A percentile compares a stretch with the other conserved stretches of the same genome.
Conservation (phyloP, 2,888 invertebrate genomes). For the Cabera pusaria region DNA sequence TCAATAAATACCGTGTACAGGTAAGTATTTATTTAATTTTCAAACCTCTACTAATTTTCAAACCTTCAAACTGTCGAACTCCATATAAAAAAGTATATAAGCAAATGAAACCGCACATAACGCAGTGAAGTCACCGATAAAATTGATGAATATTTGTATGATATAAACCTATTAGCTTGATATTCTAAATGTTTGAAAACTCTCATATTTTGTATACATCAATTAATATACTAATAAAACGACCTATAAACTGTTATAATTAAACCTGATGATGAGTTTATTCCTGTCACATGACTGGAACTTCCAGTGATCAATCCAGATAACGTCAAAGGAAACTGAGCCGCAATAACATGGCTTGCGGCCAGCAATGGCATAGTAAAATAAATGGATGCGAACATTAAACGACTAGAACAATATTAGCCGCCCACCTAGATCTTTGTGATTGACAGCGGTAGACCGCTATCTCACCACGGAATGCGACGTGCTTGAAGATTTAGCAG, state of each 20-base stretch:
- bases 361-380: conserved; percentile 12
- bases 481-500: conserved; percentile 1
- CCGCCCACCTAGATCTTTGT: conserved; percentile 9
- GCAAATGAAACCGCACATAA: no score
- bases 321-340: conserved; percentile 4
- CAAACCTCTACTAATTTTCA: no score
- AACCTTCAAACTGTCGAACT: no score
- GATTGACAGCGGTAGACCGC: conserved; percentile 11
- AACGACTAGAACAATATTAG: conserved; percentile 6
- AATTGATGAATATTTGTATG: no score
- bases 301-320: conserved; percentile 5
- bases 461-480: conserved; percentile 5
- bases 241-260: no score
- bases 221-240: no score
- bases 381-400: conserved; percentile 7
- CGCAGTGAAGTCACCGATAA: conserved; percentile 1
- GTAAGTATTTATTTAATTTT: no score
- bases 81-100: no score
- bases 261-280: conserved; percentile 1
- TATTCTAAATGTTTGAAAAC: no score
- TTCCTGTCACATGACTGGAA: background rate
- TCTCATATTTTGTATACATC: no score
- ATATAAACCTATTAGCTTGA: no score
- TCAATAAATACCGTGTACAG: no score
- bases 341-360: conserved; percentile 13